Evolutionary conservation across 1,140 invertebrate species (phyloP).

Genomic region (Calliphora vicina): DNA sequence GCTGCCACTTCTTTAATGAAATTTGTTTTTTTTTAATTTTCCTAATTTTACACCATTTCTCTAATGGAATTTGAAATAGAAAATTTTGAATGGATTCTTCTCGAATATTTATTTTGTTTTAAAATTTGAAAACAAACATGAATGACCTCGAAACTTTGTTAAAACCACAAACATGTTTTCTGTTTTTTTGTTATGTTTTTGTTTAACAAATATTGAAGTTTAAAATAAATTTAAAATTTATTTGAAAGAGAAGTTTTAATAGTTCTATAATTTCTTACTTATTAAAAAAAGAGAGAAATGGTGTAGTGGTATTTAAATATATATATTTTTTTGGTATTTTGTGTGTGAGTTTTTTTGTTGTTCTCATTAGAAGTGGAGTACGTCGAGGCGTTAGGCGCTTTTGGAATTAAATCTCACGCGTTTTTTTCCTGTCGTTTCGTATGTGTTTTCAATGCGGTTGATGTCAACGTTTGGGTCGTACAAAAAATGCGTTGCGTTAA

Average conservation of each 20-base stretch:
- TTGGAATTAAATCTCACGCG: background rate
- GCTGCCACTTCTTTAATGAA: no score
- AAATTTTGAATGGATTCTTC: no score
- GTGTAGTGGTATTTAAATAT: background rate
- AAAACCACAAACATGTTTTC: no score
- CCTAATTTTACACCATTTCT: no score
- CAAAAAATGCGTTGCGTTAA: background rate
- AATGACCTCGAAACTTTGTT: no score
- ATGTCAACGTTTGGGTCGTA: background rate
- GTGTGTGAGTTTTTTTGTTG: background rate
- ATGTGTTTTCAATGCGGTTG: background rate
- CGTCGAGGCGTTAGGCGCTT: background rate
- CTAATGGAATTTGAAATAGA: no score
- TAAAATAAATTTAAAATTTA: background rate
- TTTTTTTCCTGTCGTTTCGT: background rate
- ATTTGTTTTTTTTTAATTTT: no score
- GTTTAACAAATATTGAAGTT: background rate
- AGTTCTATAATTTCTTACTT: background rate
- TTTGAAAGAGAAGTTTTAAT: background rate
- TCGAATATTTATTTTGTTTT: no score
- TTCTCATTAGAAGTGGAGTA: slow-evolving; percentile 22
- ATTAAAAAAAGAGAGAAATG: background rate
- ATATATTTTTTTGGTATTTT: background rate
- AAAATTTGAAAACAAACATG: no score
- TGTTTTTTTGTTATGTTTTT: no score